Evolutionary conservation across 2,797 vertebrate genomes (phyloP).

Genomic region (Tenualosa thibaudeaui): DNA sequence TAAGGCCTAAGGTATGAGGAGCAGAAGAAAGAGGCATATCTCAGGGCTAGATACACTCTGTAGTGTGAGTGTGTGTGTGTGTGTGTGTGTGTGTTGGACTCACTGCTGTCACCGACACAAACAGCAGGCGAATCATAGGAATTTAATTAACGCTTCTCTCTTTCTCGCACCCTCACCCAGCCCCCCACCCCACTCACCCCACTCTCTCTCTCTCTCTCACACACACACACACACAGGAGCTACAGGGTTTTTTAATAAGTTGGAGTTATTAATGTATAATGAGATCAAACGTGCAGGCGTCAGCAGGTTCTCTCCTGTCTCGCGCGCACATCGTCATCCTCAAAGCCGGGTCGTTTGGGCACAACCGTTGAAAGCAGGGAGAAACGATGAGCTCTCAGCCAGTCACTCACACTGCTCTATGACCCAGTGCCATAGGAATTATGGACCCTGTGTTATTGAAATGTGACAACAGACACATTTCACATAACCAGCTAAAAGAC

Average conservation of each 20-base stretch:
- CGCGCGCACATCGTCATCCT: background rate
- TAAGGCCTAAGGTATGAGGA: background rate
- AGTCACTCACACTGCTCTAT: background rate
- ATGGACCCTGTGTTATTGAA: background rate
- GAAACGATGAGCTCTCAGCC: background rate
- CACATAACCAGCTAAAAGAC: background rate
- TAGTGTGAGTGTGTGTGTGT: conserved; percentile 43
- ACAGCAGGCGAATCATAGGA: conserved; percentile 19
- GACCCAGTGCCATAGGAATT: background rate
- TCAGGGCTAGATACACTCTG: background rate
- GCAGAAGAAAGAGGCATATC: background rate
- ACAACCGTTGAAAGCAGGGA: background rate
- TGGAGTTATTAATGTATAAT: conserved; percentile 17
- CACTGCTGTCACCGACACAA: background rate
- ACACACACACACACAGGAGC: conserved; percentile 17
- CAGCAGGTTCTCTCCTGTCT: background rate
- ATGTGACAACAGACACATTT: background rate
- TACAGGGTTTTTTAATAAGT: conserved; percentile 20
- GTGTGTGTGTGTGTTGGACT: conserved; percentile 24
- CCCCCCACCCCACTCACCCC: background rate
- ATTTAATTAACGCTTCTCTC: conserved; percentile 20
- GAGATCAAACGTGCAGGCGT: conserved; percentile 3
- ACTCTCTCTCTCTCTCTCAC: background rate
- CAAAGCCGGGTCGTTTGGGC: background rate
- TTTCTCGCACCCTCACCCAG: background rate